phyloP scores from a whole-genome alignment of 1,140 invertebrate genomes.

The Phthorimaea operculella region DNA sequence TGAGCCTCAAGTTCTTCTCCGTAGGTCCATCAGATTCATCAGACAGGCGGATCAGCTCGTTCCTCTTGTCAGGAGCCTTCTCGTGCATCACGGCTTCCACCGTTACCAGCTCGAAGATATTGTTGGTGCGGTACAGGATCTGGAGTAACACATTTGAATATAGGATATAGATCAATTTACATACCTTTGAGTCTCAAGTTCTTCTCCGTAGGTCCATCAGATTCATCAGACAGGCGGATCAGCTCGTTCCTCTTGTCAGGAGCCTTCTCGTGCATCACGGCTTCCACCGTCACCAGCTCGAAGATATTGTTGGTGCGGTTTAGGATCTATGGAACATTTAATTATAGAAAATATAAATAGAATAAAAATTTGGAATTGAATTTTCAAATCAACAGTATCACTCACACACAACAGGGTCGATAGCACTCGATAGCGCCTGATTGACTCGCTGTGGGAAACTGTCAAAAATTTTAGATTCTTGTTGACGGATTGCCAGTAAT shows the following conservation, averaged over 20 bases:
- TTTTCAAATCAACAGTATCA: too few species aligned
- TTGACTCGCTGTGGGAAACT: too few species aligned
- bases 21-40: slow-evolving; percentile 71
- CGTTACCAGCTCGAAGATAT: slow-evolving; percentile 95
- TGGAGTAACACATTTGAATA: too few species aligned
- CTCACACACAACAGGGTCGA: too few species aligned
- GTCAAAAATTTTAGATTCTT: too few species aligned
- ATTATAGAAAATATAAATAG: too few species aligned
- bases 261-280: slow-evolving; percentile 76
- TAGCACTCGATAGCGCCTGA: too few species aligned
- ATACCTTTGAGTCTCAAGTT: slow-evolving; percentile 85
- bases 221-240: slow-evolving; percentile 72
- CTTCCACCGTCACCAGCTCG: slow-evolving; percentile 89
- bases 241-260: slow-evolving; percentile 70
- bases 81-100: slow-evolving; percentile 82
- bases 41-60: slow-evolving; percentile 70
- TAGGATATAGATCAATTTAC: too few species aligned
- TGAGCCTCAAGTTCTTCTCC: slow-evolving; percentile 81
- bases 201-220: slow-evolving; percentile 72
- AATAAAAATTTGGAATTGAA: too few species aligned
- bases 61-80: slow-evolving; percentile 69
- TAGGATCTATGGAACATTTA: slow-evolving; percentile 77
- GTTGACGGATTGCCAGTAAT: too few species aligned
- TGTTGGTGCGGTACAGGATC: slow-evolving; percentile 75
- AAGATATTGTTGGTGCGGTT: slow-evolving; percentile 96